Evolutionary conservation across 1,140 invertebrate species (phyloP), one percentile per base, ranked within the genome.

Genomic region (Battus philenor): DNA sequence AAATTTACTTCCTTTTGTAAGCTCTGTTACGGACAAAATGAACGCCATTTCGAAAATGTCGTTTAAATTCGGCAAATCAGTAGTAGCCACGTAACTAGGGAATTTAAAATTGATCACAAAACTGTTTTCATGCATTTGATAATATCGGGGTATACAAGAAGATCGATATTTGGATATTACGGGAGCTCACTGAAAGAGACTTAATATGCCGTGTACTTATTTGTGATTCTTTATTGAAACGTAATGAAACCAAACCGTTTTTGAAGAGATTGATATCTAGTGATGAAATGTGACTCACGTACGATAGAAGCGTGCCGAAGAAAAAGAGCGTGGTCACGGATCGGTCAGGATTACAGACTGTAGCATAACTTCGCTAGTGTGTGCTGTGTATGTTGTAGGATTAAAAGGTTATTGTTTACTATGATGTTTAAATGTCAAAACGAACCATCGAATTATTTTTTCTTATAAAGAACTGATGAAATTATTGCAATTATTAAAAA

Each of bases 61-160:
- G 27, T 11, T n/a, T 10, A 9, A 30, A 11, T 11, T 30, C 9
- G 27, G 8, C 9, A 30, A 11, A 30, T 30, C 9, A 30, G 27
- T 10, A 10, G 27, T 30, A 1, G 12, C 27, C 1, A 30, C 27
- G 9, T 30, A 30, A 10, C 27, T 10, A 10, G 12, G 12, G 9
- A 30, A 11, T 4, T 30, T n/a, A 10, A 11, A 30, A 30, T 30
- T 30, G 27, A 30, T 10, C 27, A 30, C 27, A 30, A 10, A 26
- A 9, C 27, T 11, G 27, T 30, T 30, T 30, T 30, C 9, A 11
- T 10, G n/a, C 27, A 30, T 30, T 30, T 30, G 27, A 30, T n/a
- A 30, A 30, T 4, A 30, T 5, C n/a, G 9, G 27, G 9, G 27
- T 30, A 30, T 5, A 4, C 27, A 30, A 30, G 12, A 30, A 30